Conservation (phyloP, 1,140 invertebrate genomes). For the Drosophila athabasca region DNA sequence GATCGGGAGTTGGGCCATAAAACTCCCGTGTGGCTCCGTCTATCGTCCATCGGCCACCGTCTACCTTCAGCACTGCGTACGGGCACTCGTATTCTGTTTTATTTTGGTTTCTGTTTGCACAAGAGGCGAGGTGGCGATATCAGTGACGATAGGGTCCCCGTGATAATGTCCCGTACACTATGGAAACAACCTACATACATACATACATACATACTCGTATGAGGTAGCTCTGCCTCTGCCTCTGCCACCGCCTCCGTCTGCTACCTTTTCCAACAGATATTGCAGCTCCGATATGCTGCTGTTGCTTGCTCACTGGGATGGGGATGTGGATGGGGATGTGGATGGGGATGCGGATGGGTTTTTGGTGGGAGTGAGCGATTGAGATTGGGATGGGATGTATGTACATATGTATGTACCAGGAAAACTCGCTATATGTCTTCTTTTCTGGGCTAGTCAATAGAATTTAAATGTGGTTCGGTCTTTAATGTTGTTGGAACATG, state of each 20-base stretch:
- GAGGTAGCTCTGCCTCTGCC: neutral
- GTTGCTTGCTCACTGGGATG: too few relatives aligned
- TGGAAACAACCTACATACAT: slow-evolving; percentile 4
- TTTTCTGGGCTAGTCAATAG: slow-evolving; percentile 26
- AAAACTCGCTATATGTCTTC: too few relatives aligned
- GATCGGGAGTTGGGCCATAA: slow-evolving; percentile 55
- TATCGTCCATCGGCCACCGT: neutral
- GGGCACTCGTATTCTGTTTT: slow-evolving; percentile 4
- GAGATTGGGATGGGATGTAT: too few relatives aligned
- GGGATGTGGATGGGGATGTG: too few relatives aligned
- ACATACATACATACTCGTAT: neutral
- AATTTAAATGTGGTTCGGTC: slow-evolving; percentile 33
- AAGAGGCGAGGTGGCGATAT: slow-evolving; percentile 52
- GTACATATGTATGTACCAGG: too few relatives aligned
- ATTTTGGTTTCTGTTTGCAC: slow-evolving; percentile 57
- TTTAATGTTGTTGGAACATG: slow-evolving; percentile 38
- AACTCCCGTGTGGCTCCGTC: slow-evolving; percentile 46
- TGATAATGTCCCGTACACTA: slow-evolving; percentile 51
- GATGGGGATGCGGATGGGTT: too few relatives aligned
- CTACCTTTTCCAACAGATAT: neutral
- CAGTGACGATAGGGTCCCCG: slow-evolving; percentile 43
- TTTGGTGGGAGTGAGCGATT: too few relatives aligned
- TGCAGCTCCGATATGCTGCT: slow-evolving; percentile 28
- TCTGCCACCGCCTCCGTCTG: too few relatives aligned
- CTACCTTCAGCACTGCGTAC: too few relatives aligned